A percentile compares a stretch with the other conserved stretches of the same genome.
phyloP scores from a whole-genome alignment of 2,888 invertebrate species.

The Epsilonema sp. region DNA sequence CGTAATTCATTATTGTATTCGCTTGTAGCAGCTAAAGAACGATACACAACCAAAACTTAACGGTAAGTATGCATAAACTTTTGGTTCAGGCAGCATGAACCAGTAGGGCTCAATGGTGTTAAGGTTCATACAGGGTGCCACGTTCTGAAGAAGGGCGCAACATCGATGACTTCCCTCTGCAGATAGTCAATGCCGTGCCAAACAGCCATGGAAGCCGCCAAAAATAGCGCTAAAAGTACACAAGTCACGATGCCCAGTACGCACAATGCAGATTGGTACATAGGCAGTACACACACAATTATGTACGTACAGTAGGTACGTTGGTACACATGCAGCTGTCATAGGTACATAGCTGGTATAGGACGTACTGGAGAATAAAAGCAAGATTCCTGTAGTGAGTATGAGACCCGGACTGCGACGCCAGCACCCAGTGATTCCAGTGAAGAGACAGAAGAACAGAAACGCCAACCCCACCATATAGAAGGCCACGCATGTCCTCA shows the following conservation, averaged over 20 bases:
- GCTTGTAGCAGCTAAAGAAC: slow-evolving; percentile 18
- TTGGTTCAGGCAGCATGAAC: neutral
- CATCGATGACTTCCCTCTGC: slow-evolving; percentile 77
- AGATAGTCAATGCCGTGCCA: slow-evolving; percentile 92
- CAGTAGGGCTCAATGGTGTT: neutral
- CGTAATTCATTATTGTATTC: slow-evolving; percentile 42
- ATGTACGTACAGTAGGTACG: too few relatives aligned
- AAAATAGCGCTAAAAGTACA: slow-evolving; percentile 51
- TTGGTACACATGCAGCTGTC: too few relatives aligned
- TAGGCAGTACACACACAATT: too few relatives aligned
- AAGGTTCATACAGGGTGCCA: slow-evolving; percentile 41
- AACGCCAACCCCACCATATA: slow-evolving; percentile 78
- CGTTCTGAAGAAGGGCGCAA: slow-evolving; percentile 73
- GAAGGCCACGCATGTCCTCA: slow-evolving; percentile 72
- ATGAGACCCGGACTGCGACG: slow-evolving; percentile 77
- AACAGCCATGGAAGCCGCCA: slow-evolving; percentile 79
- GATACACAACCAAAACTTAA: neutral
- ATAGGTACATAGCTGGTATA: slow-evolving; percentile 3
- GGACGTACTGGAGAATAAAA: slow-evolving; percentile 63
- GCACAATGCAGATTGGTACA: too few relatives aligned
- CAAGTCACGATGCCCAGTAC: too few relatives aligned
- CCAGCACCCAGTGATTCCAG: slow-evolving; percentile 90
- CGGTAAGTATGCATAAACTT: neutral
- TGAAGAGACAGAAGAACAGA: slow-evolving; percentile 79
- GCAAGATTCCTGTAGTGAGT: slow-evolving; percentile 71